phyloP scores from a whole-genome alignment of 1,140 invertebrate species.

The Lanistes nyassanus region DNA sequence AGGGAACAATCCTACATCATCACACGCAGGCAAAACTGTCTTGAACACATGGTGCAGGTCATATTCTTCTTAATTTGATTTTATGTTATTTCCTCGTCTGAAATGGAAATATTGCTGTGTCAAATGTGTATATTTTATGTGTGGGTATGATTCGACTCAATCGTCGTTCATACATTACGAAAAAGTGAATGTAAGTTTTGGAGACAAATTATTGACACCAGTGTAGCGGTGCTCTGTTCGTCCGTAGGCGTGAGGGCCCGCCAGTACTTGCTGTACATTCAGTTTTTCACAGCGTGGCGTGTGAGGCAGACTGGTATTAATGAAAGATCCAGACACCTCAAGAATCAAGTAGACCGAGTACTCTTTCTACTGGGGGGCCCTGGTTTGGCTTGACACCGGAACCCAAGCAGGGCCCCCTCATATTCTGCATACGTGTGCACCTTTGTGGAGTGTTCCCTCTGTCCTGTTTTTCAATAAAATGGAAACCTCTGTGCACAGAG shows the following conservation, averaged over 20 bases:
- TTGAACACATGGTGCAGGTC: not conserved
- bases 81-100: not conserved
- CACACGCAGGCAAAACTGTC: too few species aligned
- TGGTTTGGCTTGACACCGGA: not conserved
- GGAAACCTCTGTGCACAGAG: constrained; percentile 25
- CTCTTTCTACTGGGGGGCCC: constrained; percentile 25
- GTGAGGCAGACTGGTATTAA: constrained; percentile 22
- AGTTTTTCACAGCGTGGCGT: constrained; percentile 4
- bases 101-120: constrained; percentile 5
- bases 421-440: constrained; percentile 17
- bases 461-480: constrained; percentile 19
- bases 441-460: constrained; percentile 18
- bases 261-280: too few species aligned
- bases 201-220: not conserved
- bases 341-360: constrained; percentile 26
- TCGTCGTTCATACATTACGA: constrained; percentile 14
- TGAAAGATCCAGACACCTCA: not conserved
- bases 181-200: not conserved
- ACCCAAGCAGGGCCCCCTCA: not conserved
- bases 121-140: constrained; percentile 19
- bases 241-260: too few species aligned
- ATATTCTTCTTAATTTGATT: constrained; percentile 7
- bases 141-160: constrained; percentile 20
- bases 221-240: not conserved
- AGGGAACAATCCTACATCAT: too few species aligned